Evolutionary conservation across 2,113 vertebrate genomes (phyloP).

Genomic region (Jacana jacana): DNA sequence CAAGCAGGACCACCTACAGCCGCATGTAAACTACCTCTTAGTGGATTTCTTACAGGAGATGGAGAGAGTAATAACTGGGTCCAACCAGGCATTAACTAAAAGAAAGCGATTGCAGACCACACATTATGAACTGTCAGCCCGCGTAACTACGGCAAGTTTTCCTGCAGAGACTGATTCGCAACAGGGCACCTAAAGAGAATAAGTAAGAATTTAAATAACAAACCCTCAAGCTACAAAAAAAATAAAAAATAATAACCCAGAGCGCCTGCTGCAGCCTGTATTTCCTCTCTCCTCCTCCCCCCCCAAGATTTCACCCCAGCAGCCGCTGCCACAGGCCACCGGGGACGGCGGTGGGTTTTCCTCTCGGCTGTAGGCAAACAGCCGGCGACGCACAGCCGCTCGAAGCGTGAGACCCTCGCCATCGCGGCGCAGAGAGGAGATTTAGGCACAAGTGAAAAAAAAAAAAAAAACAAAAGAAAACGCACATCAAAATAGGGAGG

Average conservation of each 20-base stretch:
- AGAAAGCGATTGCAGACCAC: not conserved
- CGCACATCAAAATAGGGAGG: accelerated
- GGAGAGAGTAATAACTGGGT: not conserved
- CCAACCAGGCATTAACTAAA: not conserved
- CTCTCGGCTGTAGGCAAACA: not conserved
- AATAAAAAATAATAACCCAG: not conserved
- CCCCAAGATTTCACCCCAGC: not conserved
- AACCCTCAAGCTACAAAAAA: not conserved
- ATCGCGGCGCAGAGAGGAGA: accelerated
- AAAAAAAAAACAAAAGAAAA: not conserved
- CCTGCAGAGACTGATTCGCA: not conserved
- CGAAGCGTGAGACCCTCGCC: not conserved
- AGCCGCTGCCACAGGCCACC: accelerated
- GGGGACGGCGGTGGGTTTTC: accelerated
- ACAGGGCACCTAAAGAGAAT: not conserved
- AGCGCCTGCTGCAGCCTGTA: not conserved
- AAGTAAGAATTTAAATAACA: not conserved
- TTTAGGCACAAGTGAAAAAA: accelerated
- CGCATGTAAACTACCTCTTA: accelerated
- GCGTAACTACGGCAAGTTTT: not conserved
- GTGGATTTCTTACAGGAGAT: not conserved
- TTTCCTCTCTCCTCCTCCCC: not conserved
- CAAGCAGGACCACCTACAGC: not conserved
- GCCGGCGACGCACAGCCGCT: accelerated
- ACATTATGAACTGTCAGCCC: accelerated